Base-by-base conservation (phyloP, 1,140 invertebrate species). In the Teleogryllus occipitalis region DNA sequence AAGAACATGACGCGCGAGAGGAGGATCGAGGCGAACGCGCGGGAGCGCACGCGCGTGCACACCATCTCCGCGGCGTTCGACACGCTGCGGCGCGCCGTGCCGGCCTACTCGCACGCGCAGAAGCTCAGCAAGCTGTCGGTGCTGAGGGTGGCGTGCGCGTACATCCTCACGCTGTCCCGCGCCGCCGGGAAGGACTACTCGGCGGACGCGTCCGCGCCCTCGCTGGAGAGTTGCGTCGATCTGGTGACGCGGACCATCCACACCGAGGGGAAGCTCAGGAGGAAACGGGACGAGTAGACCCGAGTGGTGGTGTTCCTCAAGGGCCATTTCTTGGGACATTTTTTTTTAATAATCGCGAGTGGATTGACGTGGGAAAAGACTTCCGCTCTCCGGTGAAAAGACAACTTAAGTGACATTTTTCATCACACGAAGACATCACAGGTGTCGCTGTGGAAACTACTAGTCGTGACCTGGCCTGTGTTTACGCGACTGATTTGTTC, bases 41-140 rank as follows among this genome's bases (percentile, higher is more conserved):
- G 96, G 3, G 96, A 98, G 85, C 87, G 96, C 54, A 96, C 96
- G 10, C 88, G 96, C 74, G 96, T 98, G 2, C 96, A 98, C 85
- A 97, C 96, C 0, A 98, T 98, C 81, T 97, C 95, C 84, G 96
- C 96, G 0, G 96, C 96, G 0, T 98, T 97, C 85, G 96, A 98
- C 79, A 96, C 94, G 0, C 87, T 98, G 2, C 89, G 96, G 54
- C 89, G 89, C 65, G 89, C 95, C 0, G 92, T 98, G 15, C 96
- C 96, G 0, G 92, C 96, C 0, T 97, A 97, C 84, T 96, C 95
- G 8, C 94, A 96, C 85, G 95, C 95, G 84, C 96, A 97, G 84
- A 97, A 97, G 86, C 89, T 98, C 8, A 97, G 95, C 0, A 97
- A 97, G 84, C 85, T 98, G 46, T 96, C 96, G 0, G 96, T 98